These are phyloP conservation scores for Scophthalmus maximus DNA, from an alignment of 2,113 vertebrate species.

Conservation along the genomic window DNA sequence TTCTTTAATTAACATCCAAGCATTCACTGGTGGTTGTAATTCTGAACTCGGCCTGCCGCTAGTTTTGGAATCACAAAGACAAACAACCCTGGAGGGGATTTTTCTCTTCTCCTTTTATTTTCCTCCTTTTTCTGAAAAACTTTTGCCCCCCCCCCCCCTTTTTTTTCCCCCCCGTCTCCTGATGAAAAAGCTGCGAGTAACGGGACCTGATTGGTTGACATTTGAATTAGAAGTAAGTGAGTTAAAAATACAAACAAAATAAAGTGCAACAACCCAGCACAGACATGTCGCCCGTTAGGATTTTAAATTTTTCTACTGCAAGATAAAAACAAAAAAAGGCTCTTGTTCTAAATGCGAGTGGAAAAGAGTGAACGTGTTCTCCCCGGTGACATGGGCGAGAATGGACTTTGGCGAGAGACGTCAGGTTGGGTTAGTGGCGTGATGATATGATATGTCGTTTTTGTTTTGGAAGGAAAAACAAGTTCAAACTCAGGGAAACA, in stretches of 20 bases:
- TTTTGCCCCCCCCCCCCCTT: constrained; percentile 2
- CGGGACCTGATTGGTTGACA: constrained; percentile 68
- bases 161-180: constrained; percentile 22
- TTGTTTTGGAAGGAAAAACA: constrained; percentile 49
- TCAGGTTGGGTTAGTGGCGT: constrained; percentile 41
- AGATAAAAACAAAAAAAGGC: constrained; percentile 28
- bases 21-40: constrained; percentile 76
- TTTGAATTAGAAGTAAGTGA: constrained; percentile 58
- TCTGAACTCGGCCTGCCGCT: constrained; percentile 59
- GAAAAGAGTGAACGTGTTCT: constrained; percentile 23
- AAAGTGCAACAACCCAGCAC: constrained; percentile 22
- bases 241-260: background rate
- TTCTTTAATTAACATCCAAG: constrained; percentile 83
- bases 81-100: constrained; percentile 68
- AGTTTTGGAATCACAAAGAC: constrained; percentile 73
- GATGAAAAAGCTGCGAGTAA: constrained; percentile 55
- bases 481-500: constrained; percentile 39
- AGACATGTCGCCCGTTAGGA: constrained; percentile 31
- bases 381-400: constrained; percentile 32
- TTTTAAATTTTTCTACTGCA: constrained; percentile 32
- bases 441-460: constrained; percentile 47
- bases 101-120: background rate
- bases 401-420: constrained; percentile 46
- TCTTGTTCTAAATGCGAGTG: constrained; percentile 26
- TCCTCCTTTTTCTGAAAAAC: background rate